Conservation (phyloP, 2,888 invertebrate species). For the Hyposoter didymator region DNA sequence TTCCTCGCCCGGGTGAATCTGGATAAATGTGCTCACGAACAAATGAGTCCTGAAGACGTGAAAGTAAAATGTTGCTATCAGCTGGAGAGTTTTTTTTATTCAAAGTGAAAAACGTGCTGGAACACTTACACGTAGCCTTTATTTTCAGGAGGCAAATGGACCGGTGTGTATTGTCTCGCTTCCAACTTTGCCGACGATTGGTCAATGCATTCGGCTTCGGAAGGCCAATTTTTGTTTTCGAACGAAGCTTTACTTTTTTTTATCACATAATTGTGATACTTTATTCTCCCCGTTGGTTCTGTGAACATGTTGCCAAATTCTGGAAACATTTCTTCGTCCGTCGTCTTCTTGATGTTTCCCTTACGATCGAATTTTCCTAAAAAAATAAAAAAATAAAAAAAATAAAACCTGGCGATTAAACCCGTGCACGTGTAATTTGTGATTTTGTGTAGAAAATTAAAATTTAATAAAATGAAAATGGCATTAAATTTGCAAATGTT, state of each 20-base stretch:
- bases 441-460: not conserved
- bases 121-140: conserved; percentile 90
- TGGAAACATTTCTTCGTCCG: conserved; percentile 61
- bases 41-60: conserved; percentile 70
- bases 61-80: not conserved
- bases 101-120: not conserved
- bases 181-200: conserved; percentile 68
- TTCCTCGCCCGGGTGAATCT: conserved; percentile 86
- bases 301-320: conserved; percentile 73
- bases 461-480: too few species aligned
- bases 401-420: not conserved
- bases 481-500: too few species aligned
- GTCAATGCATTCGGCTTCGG: conserved; percentile 72
- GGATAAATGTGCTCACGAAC: conserved; percentile 85
- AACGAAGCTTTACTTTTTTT: conserved; percentile 71
- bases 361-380: conserved; percentile 66
- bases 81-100: not conserved
- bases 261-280: conserved; percentile 74
- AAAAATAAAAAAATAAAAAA: conserved; percentile 13
- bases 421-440: not conserved
- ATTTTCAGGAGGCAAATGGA: conserved; percentile 91
- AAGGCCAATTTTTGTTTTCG: conserved; percentile 75
- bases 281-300: conserved; percentile 75
- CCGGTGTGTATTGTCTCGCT: conserved; percentile 85
- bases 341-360: conserved; percentile 9